Base-by-base conservation (phyloP, 2,888 invertebrate species). In the Nomada lathburiana region DNA sequence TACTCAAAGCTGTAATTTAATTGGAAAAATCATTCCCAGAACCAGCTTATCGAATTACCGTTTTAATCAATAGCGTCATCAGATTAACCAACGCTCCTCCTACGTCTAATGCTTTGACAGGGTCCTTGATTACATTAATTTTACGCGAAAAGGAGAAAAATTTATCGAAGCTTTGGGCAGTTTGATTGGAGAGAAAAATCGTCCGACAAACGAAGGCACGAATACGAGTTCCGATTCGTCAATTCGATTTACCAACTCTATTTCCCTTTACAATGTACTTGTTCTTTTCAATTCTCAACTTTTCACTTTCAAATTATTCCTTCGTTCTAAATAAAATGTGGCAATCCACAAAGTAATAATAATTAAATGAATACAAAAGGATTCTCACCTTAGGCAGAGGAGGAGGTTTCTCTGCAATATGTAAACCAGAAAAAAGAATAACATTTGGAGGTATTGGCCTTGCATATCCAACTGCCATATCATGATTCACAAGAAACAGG, bases 401-500 rank as follows among this genome's bases (percentile, higher is more conserved):
- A 2, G 84, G 74, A 26, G 74, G 82, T 0, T 76, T 23, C 18
- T 83, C 83, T 2, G 55, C 2, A 36, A 89, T 62, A 57, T 84
- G 75, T 23, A 81, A 67, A 70, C 84, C 82, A 59, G 55, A 80
- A 29, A 85, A 70, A 9, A 42, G 20, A 47, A 90, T 20, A 23
- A 86, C 36, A 23, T 87, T 88, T 2, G 84, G 69, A 2, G 76
- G 63, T 0, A 70, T 29, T 3, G 86, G 86, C 82, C 69, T 85
- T 7, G 78, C 74, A 16, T 68, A 53, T 7, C 75, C 55, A 1
- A 84, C 16, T 20, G 76, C 36, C 9, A 62, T 70, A 11, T 87
- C 74, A 50, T 81, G 76, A 77, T 85, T 85, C 10, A 82, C 23
- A 29, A 89, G 26, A 9, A 85, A 23, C 10, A 89, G 16, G 59